Evolutionary conservation across 1,140 invertebrate species (phyloP).

Genomic region (Sycophila sp.): DNA sequence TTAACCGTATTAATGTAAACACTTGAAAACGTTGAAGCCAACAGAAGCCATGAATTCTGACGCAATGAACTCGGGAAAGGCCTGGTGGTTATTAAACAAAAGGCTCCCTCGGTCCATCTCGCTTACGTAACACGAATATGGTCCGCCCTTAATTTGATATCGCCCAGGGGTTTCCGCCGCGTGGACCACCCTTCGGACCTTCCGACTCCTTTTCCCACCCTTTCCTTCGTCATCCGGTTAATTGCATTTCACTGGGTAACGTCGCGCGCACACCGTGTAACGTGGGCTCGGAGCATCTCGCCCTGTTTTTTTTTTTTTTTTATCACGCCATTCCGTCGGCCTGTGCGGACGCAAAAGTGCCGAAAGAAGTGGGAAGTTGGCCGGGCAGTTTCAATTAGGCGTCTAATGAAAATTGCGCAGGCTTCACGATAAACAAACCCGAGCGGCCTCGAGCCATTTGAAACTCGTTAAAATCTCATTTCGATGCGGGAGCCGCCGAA

Average conservation of each 20-base stretch:
- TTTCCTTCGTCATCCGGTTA: neutral
- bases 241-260: slow-evolving; percentile 4
- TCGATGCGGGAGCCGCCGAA: neutral
- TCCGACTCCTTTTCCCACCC: neutral
- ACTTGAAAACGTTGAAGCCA: no score
- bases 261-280: neutral
- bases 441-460: neutral
- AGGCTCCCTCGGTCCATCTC: neutral
- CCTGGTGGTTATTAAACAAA: no score
- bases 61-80: no score
- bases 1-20: no score
- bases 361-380: no score
- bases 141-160: slow-evolving; percentile 14
- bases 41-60: no score
- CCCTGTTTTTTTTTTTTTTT: neutral
- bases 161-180: no score
- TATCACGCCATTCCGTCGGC: neutral
- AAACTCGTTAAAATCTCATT: slow-evolving; percentile 32
- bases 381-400: slow-evolving; percentile 16
- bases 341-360: no score
- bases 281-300: neutral
- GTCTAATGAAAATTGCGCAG: slow-evolving; percentile 9
- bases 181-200: neutral
- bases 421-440: slow-evolving; percentile 9
- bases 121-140: neutral